Conservation (phyloP, 2,888 invertebrate species). For the Rugalucina vietnamica region DNA sequence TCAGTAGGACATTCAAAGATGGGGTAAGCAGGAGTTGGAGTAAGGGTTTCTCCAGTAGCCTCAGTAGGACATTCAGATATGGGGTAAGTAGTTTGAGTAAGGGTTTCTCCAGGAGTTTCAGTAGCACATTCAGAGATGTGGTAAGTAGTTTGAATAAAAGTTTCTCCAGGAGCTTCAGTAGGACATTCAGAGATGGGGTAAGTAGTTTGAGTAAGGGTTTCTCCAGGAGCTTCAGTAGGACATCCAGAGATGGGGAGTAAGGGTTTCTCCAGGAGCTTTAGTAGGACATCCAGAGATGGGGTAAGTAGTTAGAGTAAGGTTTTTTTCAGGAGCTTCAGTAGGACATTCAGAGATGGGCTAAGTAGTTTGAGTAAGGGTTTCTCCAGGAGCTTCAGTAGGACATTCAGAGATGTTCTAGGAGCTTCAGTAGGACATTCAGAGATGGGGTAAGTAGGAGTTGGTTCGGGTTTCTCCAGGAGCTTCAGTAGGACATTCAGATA, state of each 20-base stretch:
- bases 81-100: background rate
- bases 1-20: background rate
- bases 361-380: no score
- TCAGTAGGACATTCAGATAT: background rate
- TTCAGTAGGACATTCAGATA: background rate
- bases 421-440: background rate
- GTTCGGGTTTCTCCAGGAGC: background rate
- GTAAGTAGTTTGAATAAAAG: background rate
- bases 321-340: no score
- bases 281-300: background rate
- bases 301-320: no score
- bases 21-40: background rate
- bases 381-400: no score
- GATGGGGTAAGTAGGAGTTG: conserved; percentile 7
- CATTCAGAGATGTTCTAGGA: no score
- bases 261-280: background rate
- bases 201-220: background rate
- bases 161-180: background rate
- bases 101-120: background rate
- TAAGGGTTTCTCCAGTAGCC: background rate
- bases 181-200: background rate
- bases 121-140: background rate
- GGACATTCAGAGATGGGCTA: no score
- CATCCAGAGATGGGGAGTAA: background rate
- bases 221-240: background rate